Evolutionary conservation across 2,888 invertebrate genomes (phyloP).

Genomic region (Acleris cristana): DNA sequence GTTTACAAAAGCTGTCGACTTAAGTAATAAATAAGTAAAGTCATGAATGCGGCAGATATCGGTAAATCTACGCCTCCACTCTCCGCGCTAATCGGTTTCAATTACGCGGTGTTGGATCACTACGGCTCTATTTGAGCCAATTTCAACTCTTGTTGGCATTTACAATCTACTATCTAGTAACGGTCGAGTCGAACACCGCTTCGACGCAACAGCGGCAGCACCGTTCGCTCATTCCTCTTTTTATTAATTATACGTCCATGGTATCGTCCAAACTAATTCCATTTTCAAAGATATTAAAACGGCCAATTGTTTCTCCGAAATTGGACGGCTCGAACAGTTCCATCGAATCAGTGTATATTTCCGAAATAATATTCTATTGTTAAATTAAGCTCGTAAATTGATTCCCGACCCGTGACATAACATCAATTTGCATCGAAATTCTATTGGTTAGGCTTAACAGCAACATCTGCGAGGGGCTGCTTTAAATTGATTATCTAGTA

Average conservation of each 20-base stretch:
- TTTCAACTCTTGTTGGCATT: constrained; percentile 23
- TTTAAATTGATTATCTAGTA: constrained; percentile 38
- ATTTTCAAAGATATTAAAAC: neutral
- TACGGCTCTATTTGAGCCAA: constrained; percentile 39
- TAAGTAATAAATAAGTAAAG: constrained; percentile 37
- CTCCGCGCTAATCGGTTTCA: constrained; percentile 45
- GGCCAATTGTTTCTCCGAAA: neutral
- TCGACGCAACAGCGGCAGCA: constrained; percentile 1
- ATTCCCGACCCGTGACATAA: constrained; percentile 36
- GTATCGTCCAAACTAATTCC: neutral
- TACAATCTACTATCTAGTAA: constrained; percentile 19
- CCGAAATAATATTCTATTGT: constrained; percentile 30
- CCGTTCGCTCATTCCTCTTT: neutral
- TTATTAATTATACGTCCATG: neutral
- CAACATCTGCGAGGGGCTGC: constrained; percentile 36
- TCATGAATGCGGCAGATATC: constrained; percentile 39
- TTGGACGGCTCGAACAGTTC: constrained; percentile 32
- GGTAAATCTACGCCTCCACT: constrained; percentile 39
- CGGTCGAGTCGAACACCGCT: neutral
- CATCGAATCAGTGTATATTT: constrained; percentile 27
- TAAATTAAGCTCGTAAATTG: constrained; percentile 36
- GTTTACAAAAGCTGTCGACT: constrained; percentile 39
- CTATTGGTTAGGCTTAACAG: constrained; percentile 36
- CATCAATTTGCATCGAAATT: constrained; percentile 38
- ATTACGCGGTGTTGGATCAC: constrained; percentile 41